Base-by-base conservation (phyloP, 2,888 invertebrate genomes). In the Frankliniella fusca region DNA sequence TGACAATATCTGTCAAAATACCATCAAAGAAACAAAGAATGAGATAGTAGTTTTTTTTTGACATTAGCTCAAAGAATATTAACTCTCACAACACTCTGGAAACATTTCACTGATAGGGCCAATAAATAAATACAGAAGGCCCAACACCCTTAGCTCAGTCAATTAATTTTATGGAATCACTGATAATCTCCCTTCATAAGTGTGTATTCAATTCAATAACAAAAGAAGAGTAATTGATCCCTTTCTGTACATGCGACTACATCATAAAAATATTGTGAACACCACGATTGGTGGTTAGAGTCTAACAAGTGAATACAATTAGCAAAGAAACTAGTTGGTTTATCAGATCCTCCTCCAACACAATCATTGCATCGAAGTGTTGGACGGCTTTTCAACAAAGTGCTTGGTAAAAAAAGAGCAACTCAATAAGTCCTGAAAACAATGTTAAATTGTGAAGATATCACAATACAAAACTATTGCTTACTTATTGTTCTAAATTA, bases 241-340 rank as follows among this genome's bases (percentile, higher is more conserved):
- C 70, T 23, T 27, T 76, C 27, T 20, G 15, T 23, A 76, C 27
- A 27, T 23, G 27, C 12, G 70, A 27, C 12, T 23, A 27, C 70
- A 76, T n/a, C 27, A 76, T 5, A 76, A 76, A 76, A 76, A 76
- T 76, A 76, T 23, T 23, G 27, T 23, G 70, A 76, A 76, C 70
- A 76, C 70, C 70, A 27, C 27, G 0, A 27, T 10, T 76, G 70
- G 70, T 76, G 70, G 70, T 23, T 27, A 27, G 9, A 76, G 70
- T 76, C 70, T 27, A 27, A 2, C 23, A 27, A 2, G 10, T n/a
- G 9, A 12, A 27, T 12, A 27, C 10, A 8, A 10, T 23, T 27
- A 27, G 27, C 70, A 27, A 76, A 12, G 27, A 27, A n/a, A 76
- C 70, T 23, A 1, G 10, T 9, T 76, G 27, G 27, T 27, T 27